Base-by-base conservation (phyloP, 1,140 invertebrate genomes). In the Scaptomyza montana region DNA sequence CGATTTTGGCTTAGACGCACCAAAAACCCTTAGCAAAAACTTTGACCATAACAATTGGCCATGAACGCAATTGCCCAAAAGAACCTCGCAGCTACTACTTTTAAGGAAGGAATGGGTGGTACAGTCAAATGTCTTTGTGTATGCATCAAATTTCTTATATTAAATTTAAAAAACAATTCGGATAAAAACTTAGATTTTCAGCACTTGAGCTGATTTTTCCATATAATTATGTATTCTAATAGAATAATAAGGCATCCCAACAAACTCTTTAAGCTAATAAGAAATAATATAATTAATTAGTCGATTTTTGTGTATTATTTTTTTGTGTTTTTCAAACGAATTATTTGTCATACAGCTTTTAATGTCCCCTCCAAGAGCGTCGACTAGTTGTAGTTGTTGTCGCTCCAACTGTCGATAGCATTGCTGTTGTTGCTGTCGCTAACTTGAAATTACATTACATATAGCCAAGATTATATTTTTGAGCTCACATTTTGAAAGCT, bases 31-130 rank as follows among this genome's bases (percentile, higher is more conserved):
- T 41, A 33, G 2, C 59, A 68, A 12, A 82, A 85, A 85, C 69
- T 89, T 89, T 67, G 53, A 30, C 63, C 74, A 89, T 89, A 89
- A 89, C 79, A 84, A 77, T 87, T 82, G 79, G 64, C 72, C 79
- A 71, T 74, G 73, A 74, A 56, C 55, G 62, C 62, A 69, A 76
- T 68, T 76, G 59, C 61, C 57, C 57, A 45, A 64, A 67, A 10
- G 41, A 36, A 21, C 9, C 36, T 13, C 5, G 2, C 9, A 19
- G 2, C 16, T 16, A 16, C 16, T 8, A 45, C 3, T 30, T 25
- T 3, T 3, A 13, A 50, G 10, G 12, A 3, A n/a, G 13, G 9
- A 21, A 43, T n/a, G 7, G 33, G 8, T 36, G 30, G 30, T 5
- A 33, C 7, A 33, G 30, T 7, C 1, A 57, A 51, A 30, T 7